These are phyloP conservation scores for Nemotelus nigrinus DNA, from an alignment of 2,888 invertebrate species.

Conservation along the genomic window DNA sequence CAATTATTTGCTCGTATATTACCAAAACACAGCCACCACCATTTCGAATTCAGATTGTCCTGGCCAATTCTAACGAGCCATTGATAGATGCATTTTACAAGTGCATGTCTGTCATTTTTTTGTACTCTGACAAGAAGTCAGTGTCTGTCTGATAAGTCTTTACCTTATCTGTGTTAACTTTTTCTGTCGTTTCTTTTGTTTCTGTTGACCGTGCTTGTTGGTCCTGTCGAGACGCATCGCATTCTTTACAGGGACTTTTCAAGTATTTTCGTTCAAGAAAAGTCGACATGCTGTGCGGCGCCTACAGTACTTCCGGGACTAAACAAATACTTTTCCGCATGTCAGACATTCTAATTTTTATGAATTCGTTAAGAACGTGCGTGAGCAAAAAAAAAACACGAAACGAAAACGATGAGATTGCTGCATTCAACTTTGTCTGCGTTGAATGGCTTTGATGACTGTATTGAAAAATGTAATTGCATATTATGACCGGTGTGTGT, in stretches of 20 bases:
- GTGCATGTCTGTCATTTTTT: slow-evolving; percentile 14
- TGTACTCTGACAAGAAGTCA: not conserved
- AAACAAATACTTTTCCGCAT: slow-evolving; percentile 17
- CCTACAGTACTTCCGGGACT: slow-evolving; percentile 37
- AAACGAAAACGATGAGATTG: too few relatives aligned
- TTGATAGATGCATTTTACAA: slow-evolving; percentile 13
- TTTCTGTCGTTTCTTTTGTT: not conserved
- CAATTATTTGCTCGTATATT: slow-evolving; percentile 30
- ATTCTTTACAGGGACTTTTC: not conserved
- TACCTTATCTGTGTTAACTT: slow-evolving; percentile 37
- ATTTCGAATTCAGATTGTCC: not conserved
- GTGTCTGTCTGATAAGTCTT: not conserved
- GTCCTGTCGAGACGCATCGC: slow-evolving; percentile 22
- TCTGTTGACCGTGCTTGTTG: slow-evolving; percentile 1
- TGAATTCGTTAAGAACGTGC: not conserved
- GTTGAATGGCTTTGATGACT: too few relatives aligned
- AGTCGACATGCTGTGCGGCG: slow-evolving; percentile 31
- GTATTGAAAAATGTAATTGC: too few relatives aligned
- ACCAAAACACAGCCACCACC: slow-evolving; percentile 29
- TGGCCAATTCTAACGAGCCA: not conserved
- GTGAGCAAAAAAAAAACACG: too few relatives aligned
- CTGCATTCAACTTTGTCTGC: too few relatives aligned
- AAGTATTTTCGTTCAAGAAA: not conserved
- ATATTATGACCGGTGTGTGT: too few relatives aligned
- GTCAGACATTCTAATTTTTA: slow-evolving; percentile 3